Conservation (phyloP, 2,797 vertebrate species). For the Danio choprae region DNA sequence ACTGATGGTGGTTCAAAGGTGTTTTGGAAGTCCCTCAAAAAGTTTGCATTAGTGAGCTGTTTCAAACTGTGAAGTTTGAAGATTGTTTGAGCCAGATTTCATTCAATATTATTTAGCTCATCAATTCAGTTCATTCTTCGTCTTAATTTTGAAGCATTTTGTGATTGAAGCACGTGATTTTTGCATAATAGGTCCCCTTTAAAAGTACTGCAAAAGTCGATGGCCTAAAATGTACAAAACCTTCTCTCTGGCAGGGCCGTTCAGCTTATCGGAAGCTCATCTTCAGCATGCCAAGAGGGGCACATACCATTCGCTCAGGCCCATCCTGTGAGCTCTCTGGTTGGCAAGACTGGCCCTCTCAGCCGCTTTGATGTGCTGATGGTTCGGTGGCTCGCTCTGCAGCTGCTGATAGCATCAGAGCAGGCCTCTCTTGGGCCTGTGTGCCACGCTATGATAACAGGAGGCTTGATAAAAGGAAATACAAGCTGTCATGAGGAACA, state of each 20-base stretch:
- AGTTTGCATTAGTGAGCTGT: too few relatives aligned
- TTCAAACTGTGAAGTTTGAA: too few relatives aligned
- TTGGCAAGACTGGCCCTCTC: constrained; percentile 51
- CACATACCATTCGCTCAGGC: constrained; percentile 47
- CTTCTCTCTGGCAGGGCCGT: neutral
- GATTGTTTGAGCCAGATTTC: too few relatives aligned
- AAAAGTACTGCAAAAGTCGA: neutral
- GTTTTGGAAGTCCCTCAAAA: too few relatives aligned
- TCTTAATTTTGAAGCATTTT: too few relatives aligned
- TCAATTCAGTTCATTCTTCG: too few relatives aligned
- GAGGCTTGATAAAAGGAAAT: constrained; percentile 75
- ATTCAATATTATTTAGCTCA: too few relatives aligned
- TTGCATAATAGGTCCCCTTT: neutral
- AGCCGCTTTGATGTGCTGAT: constrained; percentile 64
- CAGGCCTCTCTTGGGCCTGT: constrained; percentile 64
- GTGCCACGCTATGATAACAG: constrained; percentile 73
- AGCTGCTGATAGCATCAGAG: constrained; percentile 78
- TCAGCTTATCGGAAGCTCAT: constrained; percentile 45
- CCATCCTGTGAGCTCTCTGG: constrained; percentile 43
- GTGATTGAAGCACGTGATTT: too few relatives aligned
- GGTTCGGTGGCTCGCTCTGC: constrained; percentile 72
- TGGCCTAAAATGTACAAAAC: neutral
- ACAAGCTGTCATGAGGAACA: constrained; percentile 75
- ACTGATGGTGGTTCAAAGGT: too few relatives aligned
- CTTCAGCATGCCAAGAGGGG: constrained; percentile 45